phyloP scores from a whole-genome alignment of 2,888 invertebrate species.

The Eupithecia insigniata region DNA sequence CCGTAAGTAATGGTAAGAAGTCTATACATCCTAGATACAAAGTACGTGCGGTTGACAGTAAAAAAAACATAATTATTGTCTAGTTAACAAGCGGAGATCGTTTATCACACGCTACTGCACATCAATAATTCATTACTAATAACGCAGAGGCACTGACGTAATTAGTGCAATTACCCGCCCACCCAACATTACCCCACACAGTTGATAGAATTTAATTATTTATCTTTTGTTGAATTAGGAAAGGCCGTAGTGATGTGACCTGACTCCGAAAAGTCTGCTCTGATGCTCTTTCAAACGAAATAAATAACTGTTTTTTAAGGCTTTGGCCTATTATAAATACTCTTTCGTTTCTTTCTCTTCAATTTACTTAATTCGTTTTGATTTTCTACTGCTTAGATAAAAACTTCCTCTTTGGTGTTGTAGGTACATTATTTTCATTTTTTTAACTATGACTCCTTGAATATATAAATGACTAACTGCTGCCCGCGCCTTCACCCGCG shows the following conservation, averaged over 20 bases:
- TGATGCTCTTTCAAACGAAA: not conserved
- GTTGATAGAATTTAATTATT: slow-evolving; percentile 73
- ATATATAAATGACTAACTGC: no score
- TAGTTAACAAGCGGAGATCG: slow-evolving; percentile 66
- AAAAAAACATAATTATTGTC: slow-evolving; percentile 55
- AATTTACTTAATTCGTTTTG: not conserved
- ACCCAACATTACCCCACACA: slow-evolving; percentile 69
- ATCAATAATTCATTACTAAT: slow-evolving; percentile 81
- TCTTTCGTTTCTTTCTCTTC: not conserved
- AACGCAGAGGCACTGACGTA: slow-evolving; percentile 76
- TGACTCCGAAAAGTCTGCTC: not conserved
- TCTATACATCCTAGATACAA: slow-evolving; percentile 35
- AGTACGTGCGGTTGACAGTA: slow-evolving; percentile 40
- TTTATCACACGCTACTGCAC: slow-evolving; percentile 68
- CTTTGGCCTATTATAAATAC: not conserved
- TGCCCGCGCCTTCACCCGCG: no score
- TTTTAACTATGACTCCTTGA: not conserved
- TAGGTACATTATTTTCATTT: not conserved
- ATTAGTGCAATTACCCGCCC: slow-evolving; percentile 81
- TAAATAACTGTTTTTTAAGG: not conserved
- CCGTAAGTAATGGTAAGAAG: slow-evolving; percentile 7
- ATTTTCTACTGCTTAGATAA: not conserved
- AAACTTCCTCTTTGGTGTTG: not conserved
- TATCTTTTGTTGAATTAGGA: slow-evolving; percentile 69
- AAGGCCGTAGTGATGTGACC: slow-evolving; percentile 36